Percentiles rank a stretch among this genome's conserved stretches.
phyloP scores from a whole-genome alignment of 2,797 vertebrate species.

The Peromyscus attwateri region DNA sequence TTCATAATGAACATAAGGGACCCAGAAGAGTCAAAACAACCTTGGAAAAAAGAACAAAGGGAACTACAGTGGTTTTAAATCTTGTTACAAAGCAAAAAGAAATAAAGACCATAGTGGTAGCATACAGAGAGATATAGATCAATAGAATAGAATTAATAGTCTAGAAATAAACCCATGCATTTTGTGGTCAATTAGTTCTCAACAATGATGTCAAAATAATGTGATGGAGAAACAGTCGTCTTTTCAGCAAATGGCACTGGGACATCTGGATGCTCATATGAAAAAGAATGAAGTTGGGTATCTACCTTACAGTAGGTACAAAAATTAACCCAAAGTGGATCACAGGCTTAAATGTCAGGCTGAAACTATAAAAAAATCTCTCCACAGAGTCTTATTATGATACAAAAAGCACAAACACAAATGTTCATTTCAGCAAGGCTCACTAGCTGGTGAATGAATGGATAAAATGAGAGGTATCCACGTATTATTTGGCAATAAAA shows the following conservation, averaged over 20 bases:
- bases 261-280: background rate
- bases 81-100: slow-evolving; percentile 27
- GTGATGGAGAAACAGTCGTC: background rate
- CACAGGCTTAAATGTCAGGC: background rate
- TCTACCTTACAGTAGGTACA: background rate
- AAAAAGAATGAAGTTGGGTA: slow-evolving; percentile 16
- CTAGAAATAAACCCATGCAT: slow-evolving; percentile 35
- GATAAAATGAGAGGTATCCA: background rate
- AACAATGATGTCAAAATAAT: slow-evolving; percentile 45
- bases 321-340: slow-evolving; percentile 36
- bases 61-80: slow-evolving; percentile 13
- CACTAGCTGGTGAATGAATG: background rate
- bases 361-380: slow-evolving; percentile 1
- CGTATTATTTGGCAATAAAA: background rate
- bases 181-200: slow-evolving; percentile 13
- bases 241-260: background rate
- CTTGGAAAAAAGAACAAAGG: background rate
- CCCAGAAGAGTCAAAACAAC: slow-evolving; percentile 36
- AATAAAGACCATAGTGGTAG: background rate
- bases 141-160: slow-evolving; percentile 37
- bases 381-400: slow-evolving; percentile 31
- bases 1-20: background rate
- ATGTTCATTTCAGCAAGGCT: background rate
- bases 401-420: background rate
- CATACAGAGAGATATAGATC: slow-evolving; percentile 2